These are phyloP conservation scores for Phyllostomus discolor DNA, from an alignment of 2,113 vertebrate genomes.

Conservation along the genomic window DNA sequence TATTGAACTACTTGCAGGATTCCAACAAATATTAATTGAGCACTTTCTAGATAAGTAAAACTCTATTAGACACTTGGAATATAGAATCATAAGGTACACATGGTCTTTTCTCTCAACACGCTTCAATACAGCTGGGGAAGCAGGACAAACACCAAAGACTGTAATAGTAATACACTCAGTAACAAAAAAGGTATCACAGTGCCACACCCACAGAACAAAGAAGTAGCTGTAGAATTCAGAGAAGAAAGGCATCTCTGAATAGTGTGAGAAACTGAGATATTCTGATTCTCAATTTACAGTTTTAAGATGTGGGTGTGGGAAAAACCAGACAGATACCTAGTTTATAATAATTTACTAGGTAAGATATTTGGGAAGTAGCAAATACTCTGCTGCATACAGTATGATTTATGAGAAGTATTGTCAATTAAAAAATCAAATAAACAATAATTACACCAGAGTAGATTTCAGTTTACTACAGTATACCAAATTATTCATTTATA, in stretches of 20 bases:
- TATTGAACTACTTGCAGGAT: background rate
- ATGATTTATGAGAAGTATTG: background rate
- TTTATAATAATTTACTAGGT: background rate
- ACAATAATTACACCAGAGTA: background rate
- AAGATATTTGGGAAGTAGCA: background rate
- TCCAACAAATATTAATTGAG: background rate
- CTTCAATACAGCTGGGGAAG: background rate
- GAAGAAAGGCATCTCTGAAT: background rate
- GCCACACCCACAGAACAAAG: background rate
- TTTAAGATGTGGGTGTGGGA: background rate
- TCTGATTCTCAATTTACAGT: background rate
- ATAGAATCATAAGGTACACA: background rate
- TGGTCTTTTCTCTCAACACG: background rate
- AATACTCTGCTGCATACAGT: background rate
- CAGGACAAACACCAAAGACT: background rate
- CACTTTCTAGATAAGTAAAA: background rate
- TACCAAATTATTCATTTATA: background rate
- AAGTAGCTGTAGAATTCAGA: background rate
- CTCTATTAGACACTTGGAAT: background rate
- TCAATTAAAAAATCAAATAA: slow-evolving; percentile 39
- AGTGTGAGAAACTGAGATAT: background rate
- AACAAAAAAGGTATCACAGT: background rate
- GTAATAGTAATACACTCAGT: background rate
- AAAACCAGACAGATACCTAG: background rate
- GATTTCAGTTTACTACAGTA: background rate